A percentile compares a stretch with the other conserved stretches of the same genome.
Evolutionary conservation across 2,797 vertebrate genomes (phyloP).

Genomic region (Danio kyathit): DNA sequence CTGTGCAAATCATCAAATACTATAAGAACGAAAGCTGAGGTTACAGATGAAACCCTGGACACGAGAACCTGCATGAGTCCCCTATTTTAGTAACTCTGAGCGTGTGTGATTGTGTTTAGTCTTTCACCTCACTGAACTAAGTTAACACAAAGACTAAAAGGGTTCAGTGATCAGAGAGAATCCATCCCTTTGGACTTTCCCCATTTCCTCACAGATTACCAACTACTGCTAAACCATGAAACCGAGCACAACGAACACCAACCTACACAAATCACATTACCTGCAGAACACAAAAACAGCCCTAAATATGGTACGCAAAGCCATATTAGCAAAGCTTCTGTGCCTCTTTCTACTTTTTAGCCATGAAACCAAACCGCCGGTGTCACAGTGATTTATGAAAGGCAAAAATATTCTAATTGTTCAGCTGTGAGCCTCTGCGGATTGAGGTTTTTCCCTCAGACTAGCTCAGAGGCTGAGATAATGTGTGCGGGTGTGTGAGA

Average conservation of each 20-base stretch:
- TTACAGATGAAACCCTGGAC: conserved; percentile 15
- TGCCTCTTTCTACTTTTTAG: conserved; percentile 36
- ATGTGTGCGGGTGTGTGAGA: conserved; percentile 14
- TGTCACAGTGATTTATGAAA: conserved; percentile 65
- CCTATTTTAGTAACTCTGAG: conserved; percentile 21
- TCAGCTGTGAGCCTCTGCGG: conserved; percentile 57
- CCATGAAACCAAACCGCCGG: conserved; percentile 41
- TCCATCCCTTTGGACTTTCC: conserved; percentile 12
- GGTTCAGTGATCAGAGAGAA: conserved; percentile 38
- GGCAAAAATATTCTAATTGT: conserved; percentile 61
- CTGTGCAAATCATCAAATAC: neutral
- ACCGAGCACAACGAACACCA: conserved; percentile 20
- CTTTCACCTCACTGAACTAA: conserved; percentile 24
- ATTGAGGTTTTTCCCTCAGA: conserved; percentile 38
- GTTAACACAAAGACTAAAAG: conserved; percentile 38
- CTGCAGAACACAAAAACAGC: conserved; percentile 45
- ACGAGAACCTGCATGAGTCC: neutral
- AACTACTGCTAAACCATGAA: conserved; percentile 6
- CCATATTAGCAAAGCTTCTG: conserved; percentile 30
- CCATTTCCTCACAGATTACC: neutral
- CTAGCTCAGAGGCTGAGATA: conserved; percentile 39
- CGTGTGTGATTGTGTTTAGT: conserved; percentile 34
- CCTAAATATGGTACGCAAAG: neutral
- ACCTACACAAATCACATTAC: conserved; percentile 21
- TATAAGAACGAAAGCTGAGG: neutral